Base-by-base conservation (phyloP, 2,888 invertebrate genomes). In the Scaptomyza polygonia region DNA sequence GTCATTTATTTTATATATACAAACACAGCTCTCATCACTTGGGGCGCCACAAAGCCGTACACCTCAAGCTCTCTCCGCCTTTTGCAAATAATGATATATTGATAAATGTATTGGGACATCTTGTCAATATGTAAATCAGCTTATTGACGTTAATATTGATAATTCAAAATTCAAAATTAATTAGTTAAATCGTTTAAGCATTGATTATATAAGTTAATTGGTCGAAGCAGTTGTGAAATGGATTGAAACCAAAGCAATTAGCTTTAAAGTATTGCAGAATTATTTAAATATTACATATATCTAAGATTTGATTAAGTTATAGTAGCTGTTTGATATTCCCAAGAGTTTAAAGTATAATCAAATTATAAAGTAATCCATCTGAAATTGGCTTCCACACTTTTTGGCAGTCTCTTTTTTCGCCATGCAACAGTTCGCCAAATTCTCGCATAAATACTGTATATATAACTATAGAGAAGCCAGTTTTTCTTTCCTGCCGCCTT, bases 1-100 rank as follows among this genome's bases (percentile, higher is more conserved):
- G 65, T 70, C 83, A 81, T 83, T 81, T 79, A 72, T 86, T 71
- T 75, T 16, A 36, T 34, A 34, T 25, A 45, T 16, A 14, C 29
- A 47, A 16, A 30, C 53, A 59, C 29, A 67, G 65, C 82, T 77
- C 72, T 75, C 69, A 44, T 57, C 64, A 83, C 57, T 77, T 54
- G 72, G 36, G 67, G 54, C 47, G 51, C 32, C 18, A 39, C 34
- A 30, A 16, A 36, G 57, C 55, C 14, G 21, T 45, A 36, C 40
- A 21, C 42, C 30, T 14, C 14, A 14, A n/a, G 5, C 45, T 45
- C 27, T 8, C 7, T 48, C 40, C n/a, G n/a, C 3, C 21, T 34
- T 14, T 42, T 30, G n/a, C 9, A 9, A 47, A 52, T 68, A 53
- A 53, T 56, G 52, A 44, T 48, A 25, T 6, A 29, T 29, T 7